Conservation (phyloP, 2,113 vertebrate species). For the Stomatorhinus ivindoensis region DNA sequence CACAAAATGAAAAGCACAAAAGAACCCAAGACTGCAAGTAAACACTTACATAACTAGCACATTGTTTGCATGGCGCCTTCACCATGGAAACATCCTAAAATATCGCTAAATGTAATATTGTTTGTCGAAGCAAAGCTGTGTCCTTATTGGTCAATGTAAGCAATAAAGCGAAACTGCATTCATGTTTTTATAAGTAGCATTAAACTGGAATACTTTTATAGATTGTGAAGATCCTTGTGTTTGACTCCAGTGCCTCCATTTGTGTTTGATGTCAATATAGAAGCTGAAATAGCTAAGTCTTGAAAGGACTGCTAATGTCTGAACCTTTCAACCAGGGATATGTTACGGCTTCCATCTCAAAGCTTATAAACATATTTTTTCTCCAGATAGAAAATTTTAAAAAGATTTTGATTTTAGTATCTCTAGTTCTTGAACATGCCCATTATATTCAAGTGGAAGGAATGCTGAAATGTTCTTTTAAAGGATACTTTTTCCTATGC, state of each 20-base stretch:
- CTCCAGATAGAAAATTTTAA: neutral
- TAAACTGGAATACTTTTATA: neutral
- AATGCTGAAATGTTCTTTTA: neutral
- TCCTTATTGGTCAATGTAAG: neutral
- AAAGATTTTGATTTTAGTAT: neutral
- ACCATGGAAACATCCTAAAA: constrained; percentile 14
- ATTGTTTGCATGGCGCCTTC: constrained; percentile 2
- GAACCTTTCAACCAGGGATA: neutral
- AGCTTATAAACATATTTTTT: neutral
- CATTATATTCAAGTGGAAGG: neutral
- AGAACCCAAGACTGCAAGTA: neutral
- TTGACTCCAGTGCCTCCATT: neutral
- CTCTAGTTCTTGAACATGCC: neutral
- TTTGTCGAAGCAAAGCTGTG: neutral
- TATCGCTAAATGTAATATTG: constrained; percentile 9
- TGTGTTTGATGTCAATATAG: neutral
- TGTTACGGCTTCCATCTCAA: neutral
- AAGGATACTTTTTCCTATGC: neutral
- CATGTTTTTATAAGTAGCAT: neutral
- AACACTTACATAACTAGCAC: constrained; percentile 1
- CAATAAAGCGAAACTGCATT: neutral
- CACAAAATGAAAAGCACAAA: neutral
- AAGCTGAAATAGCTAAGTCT: neutral
- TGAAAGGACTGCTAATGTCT: neutral
- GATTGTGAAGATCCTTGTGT: neutral